Base-by-base conservation (phyloP, 2,888 invertebrate species). In the Ophion obscuratus region DNA sequence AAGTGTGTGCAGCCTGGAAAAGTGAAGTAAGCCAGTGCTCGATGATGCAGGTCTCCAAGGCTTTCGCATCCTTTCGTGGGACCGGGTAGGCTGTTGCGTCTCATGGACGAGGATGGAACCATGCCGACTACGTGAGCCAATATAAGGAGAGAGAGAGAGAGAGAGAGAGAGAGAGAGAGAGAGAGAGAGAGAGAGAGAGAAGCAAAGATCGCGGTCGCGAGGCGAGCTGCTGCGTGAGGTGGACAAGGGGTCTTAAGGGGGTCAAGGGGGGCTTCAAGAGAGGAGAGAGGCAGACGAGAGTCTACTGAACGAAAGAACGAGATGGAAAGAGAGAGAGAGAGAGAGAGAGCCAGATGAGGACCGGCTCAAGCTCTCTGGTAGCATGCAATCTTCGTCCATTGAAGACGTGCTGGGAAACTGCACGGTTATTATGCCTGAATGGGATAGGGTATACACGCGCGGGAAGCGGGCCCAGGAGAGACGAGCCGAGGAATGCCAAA, bases 331-430 rank as follows among this genome's bases (percentile, higher is more conserved):
- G 84, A 76, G 82, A 81, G 73, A 86, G 47, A 74, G 81, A 70
- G 81, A 82, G 84, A 88, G 88, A 88, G 79, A 57, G 82, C 78
- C 83, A 88, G 88, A 88, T 53, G 81, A 89, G 89, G 89, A 90
- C 89, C 89, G 90, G 91, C 89, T 89, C 87, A 91, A 91, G 92
- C 91, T 90, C 92, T 90, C 92, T 92, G 88, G 92, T 92, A 93
- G 92, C 93, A 89, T 93, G 93, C 93, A 94, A 94, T 94, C 94
- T 94, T 93, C 91, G 91, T 90, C 92, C 93, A 94, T 94, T 94
- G 93, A 94, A 93, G 92, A 93, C 92, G 91, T 92, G 91, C 92
- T 94, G 94, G 93, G 93, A 94, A 94, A 93, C 92, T 93, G 94
- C 93, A 92, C 92, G 92, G 93, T 93, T 93, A 94, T 94, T 93